Evolutionary conservation across 2,888 invertebrate species (phyloP).

Genomic region (Oxytorus armatus): DNA sequence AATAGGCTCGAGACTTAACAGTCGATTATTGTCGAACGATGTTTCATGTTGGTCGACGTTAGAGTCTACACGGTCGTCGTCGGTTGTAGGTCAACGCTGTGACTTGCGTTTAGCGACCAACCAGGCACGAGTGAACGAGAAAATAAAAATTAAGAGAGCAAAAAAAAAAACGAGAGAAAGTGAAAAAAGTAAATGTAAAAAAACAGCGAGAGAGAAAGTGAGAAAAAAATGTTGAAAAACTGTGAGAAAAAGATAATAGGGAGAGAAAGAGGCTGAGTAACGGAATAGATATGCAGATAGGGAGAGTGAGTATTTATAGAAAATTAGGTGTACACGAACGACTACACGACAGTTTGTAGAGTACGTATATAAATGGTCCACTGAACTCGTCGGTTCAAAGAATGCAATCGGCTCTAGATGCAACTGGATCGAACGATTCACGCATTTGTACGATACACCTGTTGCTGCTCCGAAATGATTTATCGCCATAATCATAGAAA

Average conservation of each 20-base stretch:
- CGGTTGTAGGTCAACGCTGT: too few species aligned
- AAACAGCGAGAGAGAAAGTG: too few species aligned
- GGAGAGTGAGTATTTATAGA: slow-evolving; percentile 49
- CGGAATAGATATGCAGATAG: slow-evolving; percentile 41
- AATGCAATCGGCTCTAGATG: slow-evolving; percentile 11
- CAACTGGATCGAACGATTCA: not conserved
- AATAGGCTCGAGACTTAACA: slow-evolving; percentile 4
- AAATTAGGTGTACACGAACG: slow-evolving; percentile 47
- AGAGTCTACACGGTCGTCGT: not conserved
- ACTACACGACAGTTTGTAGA: slow-evolving; percentile 17
- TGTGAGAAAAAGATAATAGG: slow-evolving; percentile 24
- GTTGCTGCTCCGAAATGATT: slow-evolving; percentile 19
- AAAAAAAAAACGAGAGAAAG: slow-evolving; percentile 1
- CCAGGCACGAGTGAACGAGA: too few species aligned
- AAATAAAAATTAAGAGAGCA: slow-evolving; percentile 3
- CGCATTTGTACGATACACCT: slow-evolving; percentile 19
- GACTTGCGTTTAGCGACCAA: too few species aligned
- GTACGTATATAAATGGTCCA: slow-evolving; percentile 39
- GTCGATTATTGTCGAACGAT: too few species aligned
- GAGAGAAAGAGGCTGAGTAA: slow-evolving; percentile 11
- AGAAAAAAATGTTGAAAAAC: too few species aligned
- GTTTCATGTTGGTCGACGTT: slow-evolving; percentile 6
- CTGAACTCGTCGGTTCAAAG: slow-evolving; percentile 19
- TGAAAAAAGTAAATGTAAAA: too few species aligned
- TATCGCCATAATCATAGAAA: too few species aligned